These are phyloP conservation scores for Lepus timidus DNA, from an alignment of 2,113 vertebrate genomes.

Conservation along the genomic window DNA sequence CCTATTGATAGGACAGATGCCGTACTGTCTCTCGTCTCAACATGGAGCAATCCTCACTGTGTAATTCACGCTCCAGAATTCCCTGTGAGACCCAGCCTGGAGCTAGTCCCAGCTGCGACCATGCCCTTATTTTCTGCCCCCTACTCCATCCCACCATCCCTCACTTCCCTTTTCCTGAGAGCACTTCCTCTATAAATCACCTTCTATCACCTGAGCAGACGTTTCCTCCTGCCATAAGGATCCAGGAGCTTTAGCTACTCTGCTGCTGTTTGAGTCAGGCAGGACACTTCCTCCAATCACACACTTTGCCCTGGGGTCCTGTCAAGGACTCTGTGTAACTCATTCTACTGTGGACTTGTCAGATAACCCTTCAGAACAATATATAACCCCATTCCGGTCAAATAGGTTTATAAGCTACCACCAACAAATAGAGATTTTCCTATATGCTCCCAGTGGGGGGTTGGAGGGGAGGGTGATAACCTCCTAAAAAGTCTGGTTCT, in stretches of 20 bases:
- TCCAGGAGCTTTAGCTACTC: not conserved
- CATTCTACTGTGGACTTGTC: not conserved
- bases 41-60: not conserved
- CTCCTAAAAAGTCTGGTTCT: not conserved
- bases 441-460: not conserved
- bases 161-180: not conserved
- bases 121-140: not conserved
- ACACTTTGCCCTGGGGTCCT: not conserved
- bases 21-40: not conserved
- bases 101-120: not conserved
- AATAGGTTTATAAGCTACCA: not conserved
- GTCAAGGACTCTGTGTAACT: not conserved
- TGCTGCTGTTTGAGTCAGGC: not conserved
- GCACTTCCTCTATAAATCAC: not conserved
- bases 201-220: not conserved
- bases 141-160: not conserved
- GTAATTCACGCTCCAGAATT: not conserved
- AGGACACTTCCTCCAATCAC: not conserved
- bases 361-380: not conserved
- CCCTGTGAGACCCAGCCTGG: not conserved
- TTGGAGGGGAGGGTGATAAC: not conserved
- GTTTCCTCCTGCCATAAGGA: not conserved
- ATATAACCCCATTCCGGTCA: not conserved
- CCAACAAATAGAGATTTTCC: not conserved
- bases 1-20: not conserved